phyloP scores from a whole-genome alignment of 2,797 vertebrate species.

The Oryzias sinensis region DNA sequence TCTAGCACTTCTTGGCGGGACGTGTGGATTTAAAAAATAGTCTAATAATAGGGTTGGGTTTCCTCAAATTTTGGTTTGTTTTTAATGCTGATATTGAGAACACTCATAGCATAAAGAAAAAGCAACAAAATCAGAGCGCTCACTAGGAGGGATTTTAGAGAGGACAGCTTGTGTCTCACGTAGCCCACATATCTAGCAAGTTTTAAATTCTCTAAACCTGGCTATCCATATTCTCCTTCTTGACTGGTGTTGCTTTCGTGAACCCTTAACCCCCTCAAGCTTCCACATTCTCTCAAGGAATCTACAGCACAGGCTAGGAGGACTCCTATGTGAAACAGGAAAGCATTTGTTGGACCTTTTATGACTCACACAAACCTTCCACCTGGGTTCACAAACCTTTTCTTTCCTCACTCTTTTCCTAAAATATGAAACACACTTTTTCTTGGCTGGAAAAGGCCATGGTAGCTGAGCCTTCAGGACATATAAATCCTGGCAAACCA shows the following conservation, averaged over 20 bases:
- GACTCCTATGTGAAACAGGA: slow-evolving; percentile 51
- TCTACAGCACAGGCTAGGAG: slow-evolving; percentile 40
- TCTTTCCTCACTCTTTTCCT: slow-evolving; percentile 10
- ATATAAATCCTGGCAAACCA: slow-evolving; percentile 41
- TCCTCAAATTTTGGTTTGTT: background rate
- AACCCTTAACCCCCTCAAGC: slow-evolving; percentile 39
- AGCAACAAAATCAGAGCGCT: background rate
- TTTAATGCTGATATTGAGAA: slow-evolving; percentile 12
- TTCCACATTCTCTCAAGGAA: slow-evolving; percentile 47
- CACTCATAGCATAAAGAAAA: slow-evolving; percentile 25
- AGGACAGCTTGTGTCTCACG: slow-evolving; percentile 20
- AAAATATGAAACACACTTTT: slow-evolving; percentile 21
- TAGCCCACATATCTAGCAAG: slow-evolving; percentile 23
- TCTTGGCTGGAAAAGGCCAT: slow-evolving; percentile 28
- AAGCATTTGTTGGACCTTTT: slow-evolving; percentile 50
- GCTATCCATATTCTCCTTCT: slow-evolving; percentile 22
- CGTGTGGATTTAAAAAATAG: slow-evolving; percentile 16
- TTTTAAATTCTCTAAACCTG: slow-evolving; percentile 31
- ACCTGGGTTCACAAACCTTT: slow-evolving; percentile 17
- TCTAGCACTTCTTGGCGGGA: slow-evolving; percentile 29
- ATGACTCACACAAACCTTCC: slow-evolving; percentile 42
- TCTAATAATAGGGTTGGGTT: slow-evolving; percentile 11
- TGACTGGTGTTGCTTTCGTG: slow-evolving; percentile 46
- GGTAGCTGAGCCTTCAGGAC: slow-evolving; percentile 39
- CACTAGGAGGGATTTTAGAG: slow-evolving; percentile 9